These are phyloP conservation scores for Pseudomyrmex concolor DNA, from an alignment of 1,140 invertebrate species.

Conservation along the genomic window DNA sequence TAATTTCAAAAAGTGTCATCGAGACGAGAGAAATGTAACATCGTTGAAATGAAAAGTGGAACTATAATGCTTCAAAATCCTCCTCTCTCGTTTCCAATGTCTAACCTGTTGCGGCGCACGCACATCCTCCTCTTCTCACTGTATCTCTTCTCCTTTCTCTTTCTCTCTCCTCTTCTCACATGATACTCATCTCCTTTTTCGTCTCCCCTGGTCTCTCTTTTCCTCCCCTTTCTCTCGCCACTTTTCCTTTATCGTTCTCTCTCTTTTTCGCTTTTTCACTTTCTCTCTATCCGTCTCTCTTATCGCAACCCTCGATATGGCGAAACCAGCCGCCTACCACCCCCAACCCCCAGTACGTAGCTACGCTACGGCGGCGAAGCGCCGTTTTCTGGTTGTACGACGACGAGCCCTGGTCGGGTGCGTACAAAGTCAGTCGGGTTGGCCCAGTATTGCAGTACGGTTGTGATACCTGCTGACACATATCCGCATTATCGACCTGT, in stretches of 20 bases:
- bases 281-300: neutral
- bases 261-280: slow-evolving; percentile 6
- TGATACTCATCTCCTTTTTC: slow-evolving; percentile 39
- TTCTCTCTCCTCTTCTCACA: slow-evolving; percentile 37
- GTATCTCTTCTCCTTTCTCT: slow-evolving; percentile 39
- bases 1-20: neutral
- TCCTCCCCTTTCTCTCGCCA: neutral
- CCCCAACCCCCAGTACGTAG: slow-evolving; percentile 31
- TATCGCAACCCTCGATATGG: slow-evolving; percentile 40
- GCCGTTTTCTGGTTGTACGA: slow-evolving; percentile 72
- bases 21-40: neutral
- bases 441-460: slow-evolving; percentile 44
- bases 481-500: neutral
- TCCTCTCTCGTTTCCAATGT: slow-evolving; percentile 29
- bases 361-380: slow-evolving; percentile 67
- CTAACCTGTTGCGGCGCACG: slow-evolving; percentile 83
- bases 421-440: slow-evolving; percentile 59
- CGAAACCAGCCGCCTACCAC: slow-evolving; percentile 53
- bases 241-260: neutral
- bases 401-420: slow-evolving; percentile 67
- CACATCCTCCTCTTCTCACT: slow-evolving; percentile 29
- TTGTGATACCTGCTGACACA: slow-evolving; percentile 21
- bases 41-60: neutral
- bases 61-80: slow-evolving; percentile 7
- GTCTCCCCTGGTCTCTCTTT: slow-evolving; percentile 6